Conservation (phyloP, 2,888 invertebrate species). For the Nasonovia ribisnigri region DNA sequence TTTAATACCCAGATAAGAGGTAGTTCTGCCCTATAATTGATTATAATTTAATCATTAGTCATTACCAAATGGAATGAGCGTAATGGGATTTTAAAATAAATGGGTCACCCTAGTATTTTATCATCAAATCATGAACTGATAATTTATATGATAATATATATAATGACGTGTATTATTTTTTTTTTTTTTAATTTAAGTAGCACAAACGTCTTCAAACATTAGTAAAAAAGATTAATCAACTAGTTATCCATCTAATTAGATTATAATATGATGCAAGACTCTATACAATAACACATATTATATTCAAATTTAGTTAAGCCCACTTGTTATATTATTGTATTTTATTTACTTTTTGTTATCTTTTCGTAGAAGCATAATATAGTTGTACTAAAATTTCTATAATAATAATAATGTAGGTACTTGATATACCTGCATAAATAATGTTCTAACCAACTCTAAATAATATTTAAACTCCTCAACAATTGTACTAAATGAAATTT, state of each 20-base stretch:
- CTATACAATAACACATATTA: not conserved
- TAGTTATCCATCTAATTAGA: not conserved
- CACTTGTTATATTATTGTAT: not conserved
- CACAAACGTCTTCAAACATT: not conserved
- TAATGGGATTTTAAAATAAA: not conserved
- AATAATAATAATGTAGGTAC: too few species aligned
- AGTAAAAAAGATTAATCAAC: not conserved
- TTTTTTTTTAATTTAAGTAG: not conserved
- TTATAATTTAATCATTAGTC: not conserved
- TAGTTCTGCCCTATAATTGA: not conserved
- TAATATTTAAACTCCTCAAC: not conserved
- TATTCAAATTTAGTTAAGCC: not conserved
- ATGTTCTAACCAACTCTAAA: not conserved
- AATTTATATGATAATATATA: not conserved
- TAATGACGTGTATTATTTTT: not conserved
- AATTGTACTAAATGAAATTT: not conserved
- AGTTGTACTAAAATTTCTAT: too few species aligned
- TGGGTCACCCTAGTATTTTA: not conserved
- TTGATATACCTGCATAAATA: not conserved
- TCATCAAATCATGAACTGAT: not conserved
- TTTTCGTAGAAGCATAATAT: not conserved
- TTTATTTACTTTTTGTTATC: not conserved
- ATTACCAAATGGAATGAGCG: not conserved
- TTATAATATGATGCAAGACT: not conserved
- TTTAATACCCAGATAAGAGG: not conserved